Evolutionary conservation across 64 coral and sea anemone species (phyloP), one percentile per base, ranked within the genome.

Genomic region (Montipora foliosa): DNA sequence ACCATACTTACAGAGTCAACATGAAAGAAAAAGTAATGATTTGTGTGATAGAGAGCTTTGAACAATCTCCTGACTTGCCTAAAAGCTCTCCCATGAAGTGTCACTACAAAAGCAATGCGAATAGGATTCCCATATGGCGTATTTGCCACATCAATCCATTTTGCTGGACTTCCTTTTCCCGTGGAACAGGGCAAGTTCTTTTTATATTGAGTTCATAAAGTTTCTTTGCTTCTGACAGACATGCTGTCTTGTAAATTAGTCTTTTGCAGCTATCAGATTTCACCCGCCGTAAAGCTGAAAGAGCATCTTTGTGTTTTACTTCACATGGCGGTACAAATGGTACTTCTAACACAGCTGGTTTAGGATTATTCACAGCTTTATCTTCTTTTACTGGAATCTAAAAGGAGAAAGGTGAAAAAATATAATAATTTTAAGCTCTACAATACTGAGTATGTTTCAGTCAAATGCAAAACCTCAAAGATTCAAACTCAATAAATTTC

Each of bases 1-100:
- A 37, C 61, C 62, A 6, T 77, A 98, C 97, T 94, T 85, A 99
- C 97, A 73, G 88, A 87, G 74, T 99, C 97, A 91, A 99, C 83
- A 79, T 99, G 97, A 92, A 99, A 96, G 74, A 96, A 99, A 90
- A 91, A 99, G 91, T 99, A 99, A 76, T 99, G 97, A 45, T 99
- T 83, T 12, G 16, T 89, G 73, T 99, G 97, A 79, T 94, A 99
- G 13, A 99, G 75, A 37, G 92, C 91, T 76, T 99, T 99, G 66
- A 99, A 94, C 47, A 99, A 79, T 94, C 97, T 91, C 71, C 84
- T 94, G 3, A 99, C 92, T 94, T 99, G 97, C 89, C 97, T 88
- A 5, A 96, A 94, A 7, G 94, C 91, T 86, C 97, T 76, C 4
- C 97, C 97, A 92, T 99, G 97, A 59, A 99, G 46, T 44, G 94